These are phyloP conservation scores for Epinotia nisella DNA, from an alignment of 2,888 invertebrate genomes.

Conservation along the genomic window DNA sequence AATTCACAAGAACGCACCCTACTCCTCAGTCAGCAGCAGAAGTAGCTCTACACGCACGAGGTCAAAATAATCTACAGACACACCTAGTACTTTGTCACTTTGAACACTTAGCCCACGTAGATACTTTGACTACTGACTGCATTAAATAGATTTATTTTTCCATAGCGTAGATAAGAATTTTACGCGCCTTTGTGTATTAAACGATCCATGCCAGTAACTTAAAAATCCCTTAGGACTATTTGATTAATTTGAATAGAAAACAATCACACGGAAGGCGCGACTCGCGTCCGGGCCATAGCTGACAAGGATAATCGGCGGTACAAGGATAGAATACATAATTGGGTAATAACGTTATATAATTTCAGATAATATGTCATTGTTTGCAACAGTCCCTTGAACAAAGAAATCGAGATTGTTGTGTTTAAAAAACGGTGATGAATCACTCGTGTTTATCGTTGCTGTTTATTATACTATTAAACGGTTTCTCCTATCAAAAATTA, in stretches of 20 bases:
- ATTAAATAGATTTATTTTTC: too few species aligned
- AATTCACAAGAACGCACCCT: too few species aligned
- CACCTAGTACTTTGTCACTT: too few species aligned
- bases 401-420: constrained; percentile 16
- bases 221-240: constrained; percentile 21
- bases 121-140: too few species aligned
- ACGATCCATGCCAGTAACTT: background rate
- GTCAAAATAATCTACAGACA: too few species aligned
- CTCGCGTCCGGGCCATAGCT: constrained; percentile 47
- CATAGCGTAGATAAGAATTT: too few species aligned
- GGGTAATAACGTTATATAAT: constrained; percentile 46
- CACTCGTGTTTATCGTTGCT: background rate
- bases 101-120: background rate
- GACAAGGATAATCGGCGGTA: constrained; percentile 60
- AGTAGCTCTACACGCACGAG: too few species aligned
- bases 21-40: too few species aligned
- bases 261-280: constrained; percentile 46
- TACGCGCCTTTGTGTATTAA: background rate
- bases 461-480: background rate
- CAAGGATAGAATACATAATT: constrained; percentile 59
- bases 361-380: constrained; percentile 42
- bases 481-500: too few species aligned
- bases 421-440: constrained; percentile 14
- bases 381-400: constrained; percentile 28
- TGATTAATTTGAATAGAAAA: constrained; percentile 43